Evolutionary conservation across 2,888 invertebrate genomes (phyloP).

Genomic region (Ecliptopera silaceata): DNA sequence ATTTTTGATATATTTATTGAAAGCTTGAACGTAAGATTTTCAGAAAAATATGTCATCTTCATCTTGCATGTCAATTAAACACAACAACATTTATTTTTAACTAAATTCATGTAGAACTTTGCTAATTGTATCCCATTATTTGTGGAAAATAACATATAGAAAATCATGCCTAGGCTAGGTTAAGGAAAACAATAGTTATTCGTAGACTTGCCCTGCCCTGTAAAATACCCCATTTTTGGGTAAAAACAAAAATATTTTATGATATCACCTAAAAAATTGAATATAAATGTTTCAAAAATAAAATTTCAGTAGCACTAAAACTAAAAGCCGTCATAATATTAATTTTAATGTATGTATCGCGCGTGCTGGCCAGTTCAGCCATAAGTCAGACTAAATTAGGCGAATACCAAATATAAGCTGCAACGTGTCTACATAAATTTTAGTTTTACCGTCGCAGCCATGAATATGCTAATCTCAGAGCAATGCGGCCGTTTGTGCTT

Average conservation of each 20-base stretch:
- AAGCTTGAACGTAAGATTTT: too few species aligned
- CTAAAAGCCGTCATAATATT: conserved; percentile 17
- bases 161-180: too few species aligned
- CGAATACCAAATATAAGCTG: conserved; percentile 42
- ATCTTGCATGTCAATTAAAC: too few species aligned
- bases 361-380: conserved; percentile 24
- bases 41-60: too few species aligned
- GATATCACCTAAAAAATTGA: background rate
- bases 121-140: too few species aligned
- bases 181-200: too few species aligned
- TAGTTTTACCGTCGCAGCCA: conserved; percentile 29
- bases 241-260: background rate
- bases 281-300: background rate
- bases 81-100: too few species aligned
- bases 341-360: conserved; percentile 30
- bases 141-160: too few species aligned
- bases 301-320: background rate
- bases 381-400: conserved; percentile 47
- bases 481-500: background rate
- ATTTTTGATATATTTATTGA: too few species aligned
- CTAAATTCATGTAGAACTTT: too few species aligned
- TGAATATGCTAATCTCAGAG: conserved; percentile 23
- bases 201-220: too few species aligned
- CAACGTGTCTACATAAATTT: conserved; percentile 41
- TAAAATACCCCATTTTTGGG: too few species aligned